Base-by-base conservation (phyloP, 2,888 invertebrate genomes). In the Agrochola macilenta region DNA sequence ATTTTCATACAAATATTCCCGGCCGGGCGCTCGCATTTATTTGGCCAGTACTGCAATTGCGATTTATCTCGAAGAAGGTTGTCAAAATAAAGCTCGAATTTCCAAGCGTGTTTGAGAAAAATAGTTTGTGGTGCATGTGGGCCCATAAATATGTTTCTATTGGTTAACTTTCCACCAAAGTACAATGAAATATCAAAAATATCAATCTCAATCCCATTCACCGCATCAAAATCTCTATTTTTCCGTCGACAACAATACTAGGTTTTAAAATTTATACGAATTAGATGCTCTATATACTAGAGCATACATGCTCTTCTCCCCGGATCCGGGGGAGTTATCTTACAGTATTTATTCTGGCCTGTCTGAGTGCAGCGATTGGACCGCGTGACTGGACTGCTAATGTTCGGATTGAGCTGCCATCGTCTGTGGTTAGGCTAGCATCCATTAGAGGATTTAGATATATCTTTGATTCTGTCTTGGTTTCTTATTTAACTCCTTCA, bases 311-410 rank as follows among this genome's bases (percentile, higher is more conserved):
- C 74, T 76, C 75, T 23, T 57, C 64, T 69, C 61, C 49, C 68
- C 72, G 82, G 76, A 79, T 83, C 58, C 78, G 74, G 81, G 43
- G 76, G 78, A 81, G 88, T 87, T 90, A 90, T 90, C 85, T 83
- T 81, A 79, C 84, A 84, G 88, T 91, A 89, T 91, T 91, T 91
- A 91, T 90, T 91, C 90, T 88, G 84, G 88, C 90, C 88, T 85
- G 89, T 89, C 86, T 87, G 90, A 86, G 87, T 89, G 89, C 87
- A 85, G 86, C 90, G 91, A 92, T 92, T 90, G 91, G 87, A 63
- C 84, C 83, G 78, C 93, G 93, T 93, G 93, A 88, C 88, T 74
- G 72, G 93, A 91, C 90, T 93, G 81, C 90, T 91, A 92, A 93
- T 92, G 87, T 87, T 65, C 79, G 90, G 90, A 92, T 93, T 88